Evolutionary conservation across 1,140 invertebrate genomes (phyloP), one percentile per base, ranked within the genome.

Genomic region (Orchesella cincta): DNA sequence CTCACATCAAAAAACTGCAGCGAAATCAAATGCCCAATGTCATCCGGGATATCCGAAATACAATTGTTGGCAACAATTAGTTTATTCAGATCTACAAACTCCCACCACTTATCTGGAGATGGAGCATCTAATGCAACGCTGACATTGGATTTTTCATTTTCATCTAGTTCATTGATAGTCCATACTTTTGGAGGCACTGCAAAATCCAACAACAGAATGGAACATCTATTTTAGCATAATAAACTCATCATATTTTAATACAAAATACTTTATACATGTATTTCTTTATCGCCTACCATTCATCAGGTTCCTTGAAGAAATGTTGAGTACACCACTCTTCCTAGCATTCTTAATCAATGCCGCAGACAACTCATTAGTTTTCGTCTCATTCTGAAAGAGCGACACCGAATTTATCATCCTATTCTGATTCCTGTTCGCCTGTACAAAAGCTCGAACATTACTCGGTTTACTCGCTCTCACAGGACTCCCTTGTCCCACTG

Each of bases 21-120:
- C 51, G 85, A 84, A 29, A 81, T 74, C 18, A 89, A 83, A 46
- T 85, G 84, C n/a, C 79, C 79, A 36, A 89, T 85, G 77, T 86
- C 85, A 33, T 84, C 83, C 23, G 87, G 85, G 1, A 89, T 80
- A 3, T 70, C 36, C 16, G 82, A 83, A n/a, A 89, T 81, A 29
- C 77, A 80, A 78, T 89, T 89, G 18, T 86, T 88, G 1, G 88
- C 86, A 20, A 89, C 79, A 36, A 88, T 87, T 2, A 89, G 84
- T 75, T 88, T 88, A 3, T 85, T 86, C 18, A 89, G 81, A 34
- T 88, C 87, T 1, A 85, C 84, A 77, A 88, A 86, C 46, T 89
- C 88, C 88, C 88, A 89, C 88, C 88, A 89, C 52, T 86, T 83
- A 18, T 87, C 87, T 67, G 86, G 86, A 31, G 84, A 83, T 54